Base-by-base conservation (phyloP, 2,888 invertebrate genomes). In the Fragum sueziense region DNA sequence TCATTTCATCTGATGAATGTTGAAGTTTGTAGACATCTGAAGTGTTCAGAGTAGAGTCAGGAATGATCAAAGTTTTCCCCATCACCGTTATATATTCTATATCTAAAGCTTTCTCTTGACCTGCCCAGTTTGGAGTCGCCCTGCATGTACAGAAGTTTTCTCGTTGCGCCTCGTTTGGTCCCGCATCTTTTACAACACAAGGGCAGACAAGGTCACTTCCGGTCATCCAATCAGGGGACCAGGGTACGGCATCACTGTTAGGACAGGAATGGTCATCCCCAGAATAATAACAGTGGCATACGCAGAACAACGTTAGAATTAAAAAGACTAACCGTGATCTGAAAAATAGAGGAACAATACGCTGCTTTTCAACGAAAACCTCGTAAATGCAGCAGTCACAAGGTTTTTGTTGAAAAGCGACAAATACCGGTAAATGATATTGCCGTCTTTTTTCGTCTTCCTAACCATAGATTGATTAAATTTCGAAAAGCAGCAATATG, bases 1-100 rank as follows among this genome's bases (percentile, higher is more conserved):
- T 73, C 70, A 78, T 59, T 9, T 69, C 52, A 52, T 11, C 33
- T 9, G 54, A 17, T 2, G 20, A 34, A 22, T 70, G 37, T 37
- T 52, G 34, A 11, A 73, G 37, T 62, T 61, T 69, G 27, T 78
- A 78, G 31, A 70, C 73, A 22, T 52, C 25, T 34, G 47, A 22
- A 0, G 67, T 31, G 25, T 52, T 72, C 27, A 51, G 11, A 7
- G 52, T 37, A 31, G 33, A 22, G 6, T 69, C 41, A 20, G 54
- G 34, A 47, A 72, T 33, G n/a, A 72, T 54, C 17, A 70, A 37
- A 37, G 52, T 74, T 62, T 57, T 73, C 3, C 78, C 78, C 22
- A 67, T 22, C 41, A 70, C 70, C 17, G 74, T 54, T 22, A 67
- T 37, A 47, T 70, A 74, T 65, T 78, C 78, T 25, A 78, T 74